Conservation (phyloP, 2,113 vertebrate genomes). For the Sakesphorus luctuosus region DNA sequence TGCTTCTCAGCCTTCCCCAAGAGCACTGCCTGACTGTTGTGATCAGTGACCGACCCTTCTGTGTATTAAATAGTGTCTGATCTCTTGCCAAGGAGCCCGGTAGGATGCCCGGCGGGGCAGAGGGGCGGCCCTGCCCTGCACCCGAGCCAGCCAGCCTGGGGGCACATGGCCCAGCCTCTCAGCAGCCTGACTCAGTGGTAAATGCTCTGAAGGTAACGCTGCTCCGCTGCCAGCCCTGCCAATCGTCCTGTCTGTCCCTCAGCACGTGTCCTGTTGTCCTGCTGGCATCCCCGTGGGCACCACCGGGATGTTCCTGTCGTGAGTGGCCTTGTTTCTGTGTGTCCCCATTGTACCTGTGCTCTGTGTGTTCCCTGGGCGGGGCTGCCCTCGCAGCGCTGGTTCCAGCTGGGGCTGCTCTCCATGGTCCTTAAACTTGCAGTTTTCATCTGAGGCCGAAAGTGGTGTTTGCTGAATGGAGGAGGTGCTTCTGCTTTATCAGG, state of each 20-base stretch:
- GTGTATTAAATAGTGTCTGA: constrained; percentile 80
- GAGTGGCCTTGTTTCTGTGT: constrained; percentile 14
- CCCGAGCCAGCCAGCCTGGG: constrained; percentile 79
- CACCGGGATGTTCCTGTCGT: constrained; percentile 30
- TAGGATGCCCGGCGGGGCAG: constrained; percentile 82
- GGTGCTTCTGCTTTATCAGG: neutral
- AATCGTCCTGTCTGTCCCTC: constrained; percentile 59
- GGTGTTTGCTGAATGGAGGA: neutral
- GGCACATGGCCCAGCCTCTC: constrained; percentile 80
- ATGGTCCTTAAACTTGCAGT: neutral
- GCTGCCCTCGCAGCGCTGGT: neutral
- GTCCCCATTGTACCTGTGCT: constrained; percentile 64
- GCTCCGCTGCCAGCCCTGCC: constrained; percentile 49
- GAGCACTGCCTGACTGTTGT: constrained; percentile 20
- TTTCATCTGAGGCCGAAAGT: neutral
- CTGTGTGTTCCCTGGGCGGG: constrained; percentile 12
- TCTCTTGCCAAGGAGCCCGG: constrained; percentile 81
- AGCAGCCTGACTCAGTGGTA: constrained; percentile 82
- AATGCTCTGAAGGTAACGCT: constrained; percentile 84
- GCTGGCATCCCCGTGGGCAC: constrained; percentile 34
- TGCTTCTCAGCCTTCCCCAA: neutral
- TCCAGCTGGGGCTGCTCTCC: neutral
- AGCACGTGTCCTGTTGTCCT: constrained; percentile 39
- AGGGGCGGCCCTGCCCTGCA: constrained; percentile 80
- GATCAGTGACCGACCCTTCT: constrained; percentile 60